These are phyloP conservation scores for Eupleurogrammus muticus DNA, from an alignment of 2,797 vertebrate genomes.

Conservation along the genomic window DNA sequence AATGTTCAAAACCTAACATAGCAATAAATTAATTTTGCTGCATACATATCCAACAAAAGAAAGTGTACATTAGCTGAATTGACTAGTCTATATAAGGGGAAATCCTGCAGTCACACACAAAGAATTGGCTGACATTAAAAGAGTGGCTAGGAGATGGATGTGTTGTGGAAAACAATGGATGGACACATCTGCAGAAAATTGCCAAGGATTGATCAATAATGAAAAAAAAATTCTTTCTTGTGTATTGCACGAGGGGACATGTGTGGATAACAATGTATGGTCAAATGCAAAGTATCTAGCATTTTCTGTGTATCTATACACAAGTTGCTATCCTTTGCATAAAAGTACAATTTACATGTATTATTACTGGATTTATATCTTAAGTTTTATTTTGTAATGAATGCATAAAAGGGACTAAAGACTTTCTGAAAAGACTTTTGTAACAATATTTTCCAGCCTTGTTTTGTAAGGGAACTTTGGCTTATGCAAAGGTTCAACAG, in stretches of 20 bases:
- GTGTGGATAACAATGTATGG: neutral
- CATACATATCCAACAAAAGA: too few relatives aligned
- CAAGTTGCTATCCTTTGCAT: neutral
- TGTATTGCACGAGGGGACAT: neutral
- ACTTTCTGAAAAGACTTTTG: conserved; percentile 1
- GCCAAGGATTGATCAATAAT: neutral
- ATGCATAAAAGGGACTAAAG: neutral
- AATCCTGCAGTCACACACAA: neutral
- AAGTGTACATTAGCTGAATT: too few relatives aligned
- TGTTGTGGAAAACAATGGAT: neutral
- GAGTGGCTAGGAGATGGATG: neutral
- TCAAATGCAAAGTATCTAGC: neutral
- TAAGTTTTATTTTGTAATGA: neutral
- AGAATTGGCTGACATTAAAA: too few relatives aligned
- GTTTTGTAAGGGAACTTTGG: neutral
- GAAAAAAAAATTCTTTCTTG: neutral
- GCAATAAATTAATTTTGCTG: too few relatives aligned
- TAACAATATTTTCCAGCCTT: neutral
- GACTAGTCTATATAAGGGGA: too few relatives aligned
- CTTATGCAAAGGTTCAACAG: too few relatives aligned
- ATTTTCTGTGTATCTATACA: too few relatives aligned
- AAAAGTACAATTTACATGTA: neutral
- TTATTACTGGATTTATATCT: neutral
- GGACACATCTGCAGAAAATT: neutral
- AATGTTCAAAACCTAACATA: too few relatives aligned